Evolutionary conservation across 1,140 invertebrate species (phyloP), one percentile per base, ranked within the genome.

Genomic region (Scaptomyza montana): DNA sequence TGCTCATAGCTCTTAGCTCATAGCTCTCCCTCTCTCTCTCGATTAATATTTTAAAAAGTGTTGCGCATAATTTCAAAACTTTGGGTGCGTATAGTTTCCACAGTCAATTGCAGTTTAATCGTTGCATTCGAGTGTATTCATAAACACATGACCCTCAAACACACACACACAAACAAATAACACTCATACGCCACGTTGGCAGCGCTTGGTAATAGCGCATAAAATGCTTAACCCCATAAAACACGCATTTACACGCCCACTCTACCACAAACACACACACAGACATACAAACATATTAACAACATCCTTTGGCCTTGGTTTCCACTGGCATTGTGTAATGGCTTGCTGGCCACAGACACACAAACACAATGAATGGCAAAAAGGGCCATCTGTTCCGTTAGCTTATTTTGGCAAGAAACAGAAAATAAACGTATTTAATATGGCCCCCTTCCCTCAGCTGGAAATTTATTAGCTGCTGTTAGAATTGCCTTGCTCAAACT

Each of bases 11-110:
- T 25, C 21, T 1, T 25, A 25, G 21, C 21, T 16, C 16, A 16
- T 16, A 16, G 16, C 73, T 66, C 71, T 53, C 73, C 60, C 46
- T 75, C 73, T 50, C 65, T 60, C 65, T 54, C 47, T 59, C 77
- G 71, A 65, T 68, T 80, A 73, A 68, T 70, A 66, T 77, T 78
- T 72, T 75, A 86, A 87, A 75, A 74, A 87, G 82, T 87, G 63
- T 80, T 74, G 50, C 74, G 78, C 78, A 87, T 87, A 87, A 86
- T 86, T 86, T 80, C 60, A 76, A 74, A 59, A 65, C 45, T 8
- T 8, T 10, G 8, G 8, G 36, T 39, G 36, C 54, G 66, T 16
- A 16, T 43, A 19, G 30, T 33, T 76, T 79, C 60, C 49, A n/a
- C 39, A 45, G 50, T 55, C 61, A 72, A 61, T 57, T 28, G 62